Evolutionary conservation across 2,797 vertebrate genomes (phyloP).

Genomic region (Philypnodon macrostomus): DNA sequence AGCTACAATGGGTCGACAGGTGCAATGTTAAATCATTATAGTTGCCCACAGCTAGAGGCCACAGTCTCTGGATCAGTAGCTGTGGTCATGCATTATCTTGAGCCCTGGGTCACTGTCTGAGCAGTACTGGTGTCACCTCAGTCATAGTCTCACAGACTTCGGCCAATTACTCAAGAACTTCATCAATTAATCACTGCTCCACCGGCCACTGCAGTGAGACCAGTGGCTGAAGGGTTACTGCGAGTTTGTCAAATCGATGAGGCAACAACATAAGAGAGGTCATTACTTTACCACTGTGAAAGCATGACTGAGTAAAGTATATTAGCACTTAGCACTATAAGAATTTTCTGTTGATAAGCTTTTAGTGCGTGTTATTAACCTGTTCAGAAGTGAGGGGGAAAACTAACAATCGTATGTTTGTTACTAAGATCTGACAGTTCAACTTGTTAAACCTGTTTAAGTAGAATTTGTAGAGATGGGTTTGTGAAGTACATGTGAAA

Average conservation of each 20-base stretch:
- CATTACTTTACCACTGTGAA: conserved; percentile 5
- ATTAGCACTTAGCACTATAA: neutral
- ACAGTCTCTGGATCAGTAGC: conserved; percentile 26
- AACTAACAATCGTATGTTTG: too few species aligned
- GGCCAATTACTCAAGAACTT: conserved; percentile 63
- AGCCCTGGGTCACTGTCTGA: conserved; percentile 29
- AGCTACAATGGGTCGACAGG: neutral
- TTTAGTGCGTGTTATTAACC: too few species aligned
- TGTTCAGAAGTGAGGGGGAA: too few species aligned
- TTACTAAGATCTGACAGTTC: too few species aligned
- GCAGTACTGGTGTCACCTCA: conserved; percentile 38
- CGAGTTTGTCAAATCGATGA: conserved; percentile 43
- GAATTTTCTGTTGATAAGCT: too few species aligned
- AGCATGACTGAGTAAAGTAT: too few species aligned
- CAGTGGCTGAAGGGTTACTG: conserved; percentile 40
- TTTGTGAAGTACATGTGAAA: too few species aligned
- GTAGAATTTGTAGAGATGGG: too few species aligned
- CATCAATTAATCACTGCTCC: conserved; percentile 65
- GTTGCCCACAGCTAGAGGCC: conserved; percentile 8
- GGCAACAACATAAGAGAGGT: conserved; percentile 10
- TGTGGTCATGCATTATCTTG: conserved; percentile 31
- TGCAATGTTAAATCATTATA: conserved; percentile 19
- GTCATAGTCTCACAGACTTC: conserved; percentile 47
- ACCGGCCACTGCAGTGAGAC: too few species aligned
- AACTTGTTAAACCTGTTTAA: too few species aligned